A percentile compares a stretch with the other conserved stretches of the same genome.
Evolutionary conservation across 2,888 invertebrate genomes (phyloP).

Genomic region (Fragum whitleyi): DNA sequence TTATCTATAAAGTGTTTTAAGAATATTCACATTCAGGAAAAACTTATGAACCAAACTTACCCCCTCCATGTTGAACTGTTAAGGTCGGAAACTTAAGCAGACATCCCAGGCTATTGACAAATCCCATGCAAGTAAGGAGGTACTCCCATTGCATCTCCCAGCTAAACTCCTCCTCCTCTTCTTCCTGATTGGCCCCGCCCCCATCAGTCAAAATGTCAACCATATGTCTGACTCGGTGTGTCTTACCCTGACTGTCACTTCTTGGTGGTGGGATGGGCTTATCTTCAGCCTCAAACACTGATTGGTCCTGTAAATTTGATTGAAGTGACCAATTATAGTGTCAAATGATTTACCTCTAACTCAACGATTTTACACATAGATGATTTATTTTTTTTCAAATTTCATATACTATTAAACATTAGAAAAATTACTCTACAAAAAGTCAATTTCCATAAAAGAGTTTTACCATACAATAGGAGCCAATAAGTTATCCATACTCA

Average conservation of each 20-base stretch:
- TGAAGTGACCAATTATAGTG: not conserved
- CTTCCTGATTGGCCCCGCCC: conserved; percentile 5
- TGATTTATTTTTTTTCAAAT: too few relatives aligned
- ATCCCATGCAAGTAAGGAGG: conserved; percentile 87
- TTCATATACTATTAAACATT: too few relatives aligned
- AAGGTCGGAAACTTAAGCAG: conserved; percentile 90
- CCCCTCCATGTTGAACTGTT: conserved; percentile 82
- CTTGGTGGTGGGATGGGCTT: conserved; percentile 59
- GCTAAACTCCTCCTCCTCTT: conserved; percentile 84
- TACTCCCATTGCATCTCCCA: conserved; percentile 86
- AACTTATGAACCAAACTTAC: conserved; percentile 70
- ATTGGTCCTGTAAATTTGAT: conserved; percentile 23
- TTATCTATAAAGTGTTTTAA: too few relatives aligned
- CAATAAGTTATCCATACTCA: too few relatives aligned
- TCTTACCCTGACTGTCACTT: conserved; percentile 41
- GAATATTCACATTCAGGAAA: too few relatives aligned
- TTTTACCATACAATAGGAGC: too few relatives aligned
- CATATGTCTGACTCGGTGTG: conserved; percentile 35
- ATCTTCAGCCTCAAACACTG: conserved; percentile 18
- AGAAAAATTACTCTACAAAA: too few relatives aligned
- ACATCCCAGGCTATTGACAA: conserved; percentile 88
- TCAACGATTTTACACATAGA: too few relatives aligned
- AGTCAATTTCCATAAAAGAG: too few relatives aligned
- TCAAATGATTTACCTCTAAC: not conserved
- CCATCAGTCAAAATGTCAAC: conserved; percentile 40